Evolutionary conservation across 2,113 vertebrate species (phyloP), one percentile per base, ranked within the genome.

Genomic region (Penelope pileata): DNA sequence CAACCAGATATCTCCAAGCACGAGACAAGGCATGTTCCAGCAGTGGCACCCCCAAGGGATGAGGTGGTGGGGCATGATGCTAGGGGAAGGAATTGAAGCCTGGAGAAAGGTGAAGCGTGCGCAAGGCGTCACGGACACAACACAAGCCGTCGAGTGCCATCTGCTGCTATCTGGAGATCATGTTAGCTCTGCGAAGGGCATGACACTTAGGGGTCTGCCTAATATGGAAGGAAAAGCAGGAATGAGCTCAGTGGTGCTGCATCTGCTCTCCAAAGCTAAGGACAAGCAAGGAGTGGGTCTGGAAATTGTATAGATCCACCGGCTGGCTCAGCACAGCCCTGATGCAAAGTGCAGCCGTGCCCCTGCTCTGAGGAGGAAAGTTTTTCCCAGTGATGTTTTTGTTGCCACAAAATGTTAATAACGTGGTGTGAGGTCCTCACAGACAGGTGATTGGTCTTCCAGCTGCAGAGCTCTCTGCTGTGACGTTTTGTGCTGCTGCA

Each of bases 131-230:
- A 27, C 0, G 56, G 91, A 91, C 92, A 84, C 86, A 95, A 85
- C 94, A 79, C 81, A 92, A 92, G 94, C 83, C 36, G 2, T 92
- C 22, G 94, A 95, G 95, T 95, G 94, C 95, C 95, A 96, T 96
- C 95, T 97, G 94, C 95, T 95, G 95, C 96, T 94, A 90, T 94
- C 91, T 89, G 88, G 76, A 95, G 92, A 95, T 92, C 92, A 92
- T 93, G 92, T 95, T 95, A 96, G 94, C 81, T 84, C 92, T 73
- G 93, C 2, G 23, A 93, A 91, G 91, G 95, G 86, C 91, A 84
- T 1, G n/a, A 95, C 89, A 72, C 89, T 94, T 92, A 91, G 77
- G 94, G 96, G 86, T 96, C 94, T 96, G 90, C 95, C 96, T 96
- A 95, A 96, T 95, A 96, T 91, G 92, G 96, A 93, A 96, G 94